These are phyloP conservation scores for Lepus townsendii DNA, from an alignment of 2,797 vertebrate species.

Conservation along the genomic window DNA sequence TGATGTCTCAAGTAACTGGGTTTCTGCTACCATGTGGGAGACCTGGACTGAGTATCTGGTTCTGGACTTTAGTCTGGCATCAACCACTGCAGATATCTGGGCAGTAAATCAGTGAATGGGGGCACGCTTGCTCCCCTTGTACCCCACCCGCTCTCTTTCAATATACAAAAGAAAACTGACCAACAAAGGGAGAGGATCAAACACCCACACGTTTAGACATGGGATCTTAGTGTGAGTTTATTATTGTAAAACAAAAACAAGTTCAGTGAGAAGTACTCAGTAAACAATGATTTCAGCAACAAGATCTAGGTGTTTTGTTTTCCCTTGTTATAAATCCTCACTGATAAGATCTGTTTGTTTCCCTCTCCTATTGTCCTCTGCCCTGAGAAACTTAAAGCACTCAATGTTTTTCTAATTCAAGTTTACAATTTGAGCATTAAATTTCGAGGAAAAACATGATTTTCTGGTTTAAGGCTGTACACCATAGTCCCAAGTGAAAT, in stretches of 20 bases:
- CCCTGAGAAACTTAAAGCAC: constrained; percentile 58
- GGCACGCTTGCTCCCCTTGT: too few relatives aligned
- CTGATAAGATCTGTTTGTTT: constrained; percentile 39
- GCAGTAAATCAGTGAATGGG: too few relatives aligned
- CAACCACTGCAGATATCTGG: too few relatives aligned
- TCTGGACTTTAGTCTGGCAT: too few relatives aligned
- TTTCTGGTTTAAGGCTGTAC: constrained; percentile 39
- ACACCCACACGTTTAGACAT: constrained; percentile 7
- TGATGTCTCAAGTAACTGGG: too few relatives aligned
- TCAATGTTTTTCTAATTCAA: constrained; percentile 61
- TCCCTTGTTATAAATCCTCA: constrained; percentile 53
- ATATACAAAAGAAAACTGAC: too few relatives aligned
- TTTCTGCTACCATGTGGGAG: too few relatives aligned
- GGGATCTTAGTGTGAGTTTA: constrained; percentile 9
- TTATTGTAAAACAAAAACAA: constrained; percentile 36
- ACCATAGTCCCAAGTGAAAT: constrained; percentile 50
- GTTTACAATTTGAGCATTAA: constrained; percentile 57
- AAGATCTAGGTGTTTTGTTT: constrained; percentile 26
- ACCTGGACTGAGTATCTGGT: too few relatives aligned
- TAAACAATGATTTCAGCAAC: constrained; percentile 43
- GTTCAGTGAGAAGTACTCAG: constrained; percentile 11
- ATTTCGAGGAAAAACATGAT: constrained; percentile 32
- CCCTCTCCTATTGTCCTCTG: not conserved
- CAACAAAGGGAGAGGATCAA: too few relatives aligned
- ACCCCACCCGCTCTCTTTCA: too few relatives aligned